Evolutionary conservation across 2,888 invertebrate genomes (phyloP).

Genomic region (Sesamia inferens): DNA sequence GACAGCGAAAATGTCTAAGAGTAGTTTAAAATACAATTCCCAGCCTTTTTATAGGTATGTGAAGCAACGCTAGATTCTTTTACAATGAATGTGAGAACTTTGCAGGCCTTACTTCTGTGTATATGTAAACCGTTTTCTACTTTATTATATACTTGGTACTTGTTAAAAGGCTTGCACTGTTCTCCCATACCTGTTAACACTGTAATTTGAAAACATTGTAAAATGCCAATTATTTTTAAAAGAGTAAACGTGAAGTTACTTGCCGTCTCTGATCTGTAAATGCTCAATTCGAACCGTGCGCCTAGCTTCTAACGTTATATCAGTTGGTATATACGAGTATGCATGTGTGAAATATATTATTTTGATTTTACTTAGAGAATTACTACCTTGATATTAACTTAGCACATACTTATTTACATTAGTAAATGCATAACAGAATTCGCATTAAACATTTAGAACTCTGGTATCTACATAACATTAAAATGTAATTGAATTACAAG

Average conservation of each 20-base stretch:
- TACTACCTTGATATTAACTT: background rate
- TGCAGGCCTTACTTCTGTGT: background rate
- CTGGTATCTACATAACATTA: background rate
- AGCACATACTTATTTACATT: background rate
- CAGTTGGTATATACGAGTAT: background rate
- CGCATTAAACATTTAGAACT: background rate
- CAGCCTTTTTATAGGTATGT: background rate
- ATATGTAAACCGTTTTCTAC: background rate
- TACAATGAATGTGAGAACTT: background rate
- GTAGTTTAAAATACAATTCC: background rate
- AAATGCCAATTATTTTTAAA: background rate
- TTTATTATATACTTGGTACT: background rate
- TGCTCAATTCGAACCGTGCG: background rate
- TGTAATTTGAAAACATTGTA: background rate
- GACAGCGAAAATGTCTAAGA: no score
- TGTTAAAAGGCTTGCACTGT: background rate
- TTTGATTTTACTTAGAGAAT: background rate
- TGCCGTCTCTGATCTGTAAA: background rate
- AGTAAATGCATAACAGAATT: background rate
- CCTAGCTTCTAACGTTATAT: background rate
- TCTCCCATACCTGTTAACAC: background rate
- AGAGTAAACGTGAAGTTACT: background rate
- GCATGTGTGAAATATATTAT: background rate
- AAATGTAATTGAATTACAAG: conserved; percentile 44
- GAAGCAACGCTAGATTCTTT: background rate